phyloP scores from a whole-genome alignment of 1,140 invertebrate species.

The Trachelipus rathkii region DNA sequence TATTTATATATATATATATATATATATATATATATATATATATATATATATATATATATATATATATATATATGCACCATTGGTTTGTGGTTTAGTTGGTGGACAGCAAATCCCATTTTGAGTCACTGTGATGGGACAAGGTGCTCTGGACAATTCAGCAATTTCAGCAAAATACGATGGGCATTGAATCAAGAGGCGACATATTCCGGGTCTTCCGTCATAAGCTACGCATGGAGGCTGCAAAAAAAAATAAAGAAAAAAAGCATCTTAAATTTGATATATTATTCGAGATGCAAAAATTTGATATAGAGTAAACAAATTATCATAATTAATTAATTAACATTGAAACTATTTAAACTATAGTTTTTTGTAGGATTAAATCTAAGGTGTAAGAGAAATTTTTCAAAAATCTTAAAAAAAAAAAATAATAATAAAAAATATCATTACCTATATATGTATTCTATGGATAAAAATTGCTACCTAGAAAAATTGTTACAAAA shows the following conservation, averaged over 20 bases:
- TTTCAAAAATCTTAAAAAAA: not conserved
- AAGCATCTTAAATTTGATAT: too few relatives aligned
- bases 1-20: too few relatives aligned
- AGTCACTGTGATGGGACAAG: slow-evolving; percentile 49
- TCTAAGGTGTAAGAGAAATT: not conserved
- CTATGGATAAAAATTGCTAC: too few relatives aligned
- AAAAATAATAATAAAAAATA: too few relatives aligned
- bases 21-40: too few relatives aligned
- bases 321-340: not conserved
- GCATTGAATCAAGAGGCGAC: slow-evolving; percentile 52
- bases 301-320: not conserved
- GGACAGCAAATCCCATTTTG: slow-evolving; percentile 53
- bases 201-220: slow-evolving; percentile 47
- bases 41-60: too few relatives aligned
- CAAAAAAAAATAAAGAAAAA: too few relatives aligned
- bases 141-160: slow-evolving; percentile 51
- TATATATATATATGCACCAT: slow-evolving; percentile 18
- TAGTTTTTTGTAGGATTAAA: not conserved
- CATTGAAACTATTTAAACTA: not conserved
- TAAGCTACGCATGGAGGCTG: slow-evolving; percentile 36
- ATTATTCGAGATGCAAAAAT: too few relatives aligned
- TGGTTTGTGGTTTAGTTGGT: slow-evolving; percentile 12
- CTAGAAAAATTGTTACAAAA: too few relatives aligned
- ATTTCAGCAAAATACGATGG: slow-evolving; percentile 54
- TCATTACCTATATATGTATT: too few relatives aligned